A percentile compares a stretch with the other conserved stretches of the same genome.
Evolutionary conservation across 2,888 invertebrate genomes (phyloP).

Genomic region (Trichopria drosophilae): DNA sequence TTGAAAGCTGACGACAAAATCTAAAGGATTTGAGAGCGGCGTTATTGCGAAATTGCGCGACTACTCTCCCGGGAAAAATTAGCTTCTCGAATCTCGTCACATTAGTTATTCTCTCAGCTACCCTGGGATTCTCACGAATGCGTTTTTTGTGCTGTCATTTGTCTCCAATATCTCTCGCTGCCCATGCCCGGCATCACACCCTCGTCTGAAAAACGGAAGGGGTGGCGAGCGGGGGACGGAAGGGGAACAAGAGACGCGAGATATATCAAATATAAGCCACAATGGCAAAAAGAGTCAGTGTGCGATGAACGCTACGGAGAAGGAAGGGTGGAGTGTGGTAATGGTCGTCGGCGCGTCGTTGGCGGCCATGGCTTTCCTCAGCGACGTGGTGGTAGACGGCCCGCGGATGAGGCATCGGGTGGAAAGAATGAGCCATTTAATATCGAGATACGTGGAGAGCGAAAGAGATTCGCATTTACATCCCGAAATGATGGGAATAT

Average conservation of each 20-base stretch:
- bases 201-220: slow-evolving; percentile 34
- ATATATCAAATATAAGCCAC: slow-evolving; percentile 58
- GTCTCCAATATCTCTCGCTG: slow-evolving; percentile 57
- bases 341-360: slow-evolving; percentile 34
- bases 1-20: no score
- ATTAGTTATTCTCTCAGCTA: slow-evolving; percentile 36
- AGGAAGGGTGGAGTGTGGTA: slow-evolving; percentile 43
- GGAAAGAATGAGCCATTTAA: slow-evolving; percentile 50
- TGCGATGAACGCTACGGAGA: slow-evolving; percentile 41
- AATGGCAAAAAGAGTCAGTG: slow-evolving; percentile 54
- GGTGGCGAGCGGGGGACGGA: slow-evolving; percentile 38
- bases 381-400: no score
- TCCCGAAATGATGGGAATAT: no score
- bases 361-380: slow-evolving; percentile 23
- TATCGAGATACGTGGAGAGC: slow-evolving; percentile 52
- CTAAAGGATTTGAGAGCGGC: no score
- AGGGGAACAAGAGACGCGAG: no score
- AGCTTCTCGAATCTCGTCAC: slow-evolving; percentile 23
- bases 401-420: no score
- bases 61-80: slow-evolving; percentile 28
- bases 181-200: slow-evolving; percentile 31
- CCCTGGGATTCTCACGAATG: slow-evolving; percentile 50
- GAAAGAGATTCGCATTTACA: slow-evolving; percentile 53
- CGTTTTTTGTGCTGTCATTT: slow-evolving; percentile 57
- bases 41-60: no score